phyloP scores from a whole-genome alignment of 2,797 vertebrate species.

The Eulemur mongoz region DNA sequence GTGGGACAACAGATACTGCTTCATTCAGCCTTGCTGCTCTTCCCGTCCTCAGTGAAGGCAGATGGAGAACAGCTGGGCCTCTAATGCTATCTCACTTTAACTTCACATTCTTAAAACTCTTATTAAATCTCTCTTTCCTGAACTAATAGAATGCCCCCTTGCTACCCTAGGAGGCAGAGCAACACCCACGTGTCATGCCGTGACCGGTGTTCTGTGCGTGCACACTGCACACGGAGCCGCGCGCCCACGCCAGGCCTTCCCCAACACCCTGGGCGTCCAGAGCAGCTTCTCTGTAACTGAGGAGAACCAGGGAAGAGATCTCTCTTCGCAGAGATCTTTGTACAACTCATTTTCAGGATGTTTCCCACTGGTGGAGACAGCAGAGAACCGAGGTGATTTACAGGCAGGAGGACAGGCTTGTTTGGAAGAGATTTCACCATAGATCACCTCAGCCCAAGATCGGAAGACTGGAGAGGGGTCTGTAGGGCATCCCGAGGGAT shows the following conservation, averaged over 20 bases:
- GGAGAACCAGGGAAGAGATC: not conserved
- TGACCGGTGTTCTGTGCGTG: not conserved
- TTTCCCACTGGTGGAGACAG: not conserved
- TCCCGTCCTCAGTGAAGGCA: not conserved
- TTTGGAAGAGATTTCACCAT: not conserved
- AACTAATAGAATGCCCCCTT: not conserved
- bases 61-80: conserved; percentile 11
- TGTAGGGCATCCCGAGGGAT: not conserved
- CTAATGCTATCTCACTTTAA: not conserved
- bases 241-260: not conserved
- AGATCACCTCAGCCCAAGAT: not conserved
- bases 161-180: not conserved
- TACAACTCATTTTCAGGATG: not conserved
- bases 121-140: conserved; percentile 1
- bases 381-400: not conserved
- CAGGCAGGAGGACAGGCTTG: not conserved
- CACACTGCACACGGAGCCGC: fast-evolving
- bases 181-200: fast-evolving
- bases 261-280: not conserved
- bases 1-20: not conserved
- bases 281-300: not conserved
- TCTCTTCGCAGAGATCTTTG: not conserved
- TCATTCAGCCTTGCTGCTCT: not conserved
- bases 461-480: not conserved
- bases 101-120: not conserved